These are phyloP conservation scores for Lydus trimaculatus DNA, from an alignment of 2,888 invertebrate genomes.

Conservation along the genomic window DNA sequence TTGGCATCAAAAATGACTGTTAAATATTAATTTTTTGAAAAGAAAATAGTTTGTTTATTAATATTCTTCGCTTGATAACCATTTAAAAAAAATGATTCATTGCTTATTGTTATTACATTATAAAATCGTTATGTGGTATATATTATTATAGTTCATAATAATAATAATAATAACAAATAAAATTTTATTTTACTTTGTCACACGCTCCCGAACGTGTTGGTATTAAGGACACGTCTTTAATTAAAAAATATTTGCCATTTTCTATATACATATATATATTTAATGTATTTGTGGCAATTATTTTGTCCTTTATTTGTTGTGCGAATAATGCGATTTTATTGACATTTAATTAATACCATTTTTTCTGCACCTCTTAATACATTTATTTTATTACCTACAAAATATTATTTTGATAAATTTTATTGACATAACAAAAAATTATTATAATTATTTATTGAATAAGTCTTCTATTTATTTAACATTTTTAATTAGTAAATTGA, in stretches of 20 bases:
- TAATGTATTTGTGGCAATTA: conserved; percentile 21
- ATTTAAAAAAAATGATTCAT: conserved; percentile 49
- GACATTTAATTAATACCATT: too few species aligned
- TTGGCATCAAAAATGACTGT: conserved; percentile 42
- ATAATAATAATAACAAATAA: conserved; percentile 42
- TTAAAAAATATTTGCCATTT: conserved; percentile 35
- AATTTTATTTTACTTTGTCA: conserved; percentile 47
- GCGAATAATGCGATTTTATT: conserved; percentile 12
- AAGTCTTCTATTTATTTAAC: not conserved
- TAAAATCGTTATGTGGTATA: conserved; percentile 33
- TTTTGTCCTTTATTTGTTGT: conserved; percentile 21
- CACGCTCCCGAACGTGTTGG: conserved; percentile 41
- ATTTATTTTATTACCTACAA: too few species aligned
- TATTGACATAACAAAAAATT: too few species aligned
- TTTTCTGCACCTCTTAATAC: too few species aligned
- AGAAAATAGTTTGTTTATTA: conserved; percentile 38
- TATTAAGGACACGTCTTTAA: conserved; percentile 42
- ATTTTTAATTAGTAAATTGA: conserved; percentile 27
- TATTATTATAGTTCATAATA: conserved; percentile 37
- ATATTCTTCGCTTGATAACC: conserved; percentile 44
- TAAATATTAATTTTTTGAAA: conserved; percentile 42
- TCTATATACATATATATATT: conserved; percentile 18
- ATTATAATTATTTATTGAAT: too few species aligned
- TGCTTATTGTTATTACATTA: conserved; percentile 45
- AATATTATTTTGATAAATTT: too few species aligned